These are phyloP conservation scores for Aphaenogaster floridana DNA, from an alignment of 1,140 invertebrate genomes.

Conservation along the genomic window DNA sequence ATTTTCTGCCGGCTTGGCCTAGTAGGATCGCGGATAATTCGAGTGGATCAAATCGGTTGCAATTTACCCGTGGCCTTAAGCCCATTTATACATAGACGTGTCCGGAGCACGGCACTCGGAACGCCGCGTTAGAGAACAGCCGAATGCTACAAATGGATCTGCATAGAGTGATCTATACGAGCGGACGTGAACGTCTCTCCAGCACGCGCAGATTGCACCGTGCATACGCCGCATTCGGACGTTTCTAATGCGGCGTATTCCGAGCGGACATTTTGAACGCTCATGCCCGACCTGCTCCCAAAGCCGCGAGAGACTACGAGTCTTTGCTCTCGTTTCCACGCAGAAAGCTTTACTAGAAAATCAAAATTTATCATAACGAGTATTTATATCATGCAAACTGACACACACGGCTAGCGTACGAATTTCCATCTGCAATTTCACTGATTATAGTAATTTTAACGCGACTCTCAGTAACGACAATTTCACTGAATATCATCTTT, in stretches of 20 bases:
- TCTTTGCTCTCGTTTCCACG: background rate
- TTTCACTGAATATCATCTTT: background rate
- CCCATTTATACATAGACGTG: conserved; percentile 36
- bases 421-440: background rate
- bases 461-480: background rate
- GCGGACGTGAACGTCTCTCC: conserved; percentile 21
- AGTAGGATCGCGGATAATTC: conserved; percentile 43
- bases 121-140: conserved; percentile 33
- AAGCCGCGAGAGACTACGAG: background rate
- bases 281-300: background rate
- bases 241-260: conserved; percentile 43
- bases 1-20: conserved; percentile 34
- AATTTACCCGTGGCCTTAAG: conserved; percentile 51
- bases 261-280: conserved; percentile 38
- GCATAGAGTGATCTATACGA: conserved; percentile 43
- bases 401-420: too few relatives aligned
- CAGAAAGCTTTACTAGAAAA: background rate
- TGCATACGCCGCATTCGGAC: conserved; percentile 47
- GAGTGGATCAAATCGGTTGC: conserved; percentile 32
- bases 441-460: background rate
- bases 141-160: conserved; percentile 63
- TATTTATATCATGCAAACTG: background rate
- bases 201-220: conserved; percentile 34
- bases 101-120: conserved; percentile 29
- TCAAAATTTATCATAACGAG: background rate